Conservation (phyloP, 2,113 vertebrate species). For the Clupea harengus region DNA sequence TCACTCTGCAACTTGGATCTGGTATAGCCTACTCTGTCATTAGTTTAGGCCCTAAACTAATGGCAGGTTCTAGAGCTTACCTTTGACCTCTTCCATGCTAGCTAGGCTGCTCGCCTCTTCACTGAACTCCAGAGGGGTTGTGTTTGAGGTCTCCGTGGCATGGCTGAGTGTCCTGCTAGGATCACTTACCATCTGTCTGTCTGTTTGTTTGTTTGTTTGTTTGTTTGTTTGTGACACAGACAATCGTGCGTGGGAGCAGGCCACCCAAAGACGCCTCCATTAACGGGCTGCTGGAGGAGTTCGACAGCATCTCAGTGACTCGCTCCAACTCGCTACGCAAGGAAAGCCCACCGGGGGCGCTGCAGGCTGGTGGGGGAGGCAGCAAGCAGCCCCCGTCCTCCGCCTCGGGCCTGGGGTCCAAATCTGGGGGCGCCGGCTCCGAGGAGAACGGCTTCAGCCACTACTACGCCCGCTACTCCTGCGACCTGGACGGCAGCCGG, state of each 20-base stretch:
- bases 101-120: too few relatives aligned
- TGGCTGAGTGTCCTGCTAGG: neutral
- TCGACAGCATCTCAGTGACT: conserved; percentile 96
- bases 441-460: conserved; percentile 92
- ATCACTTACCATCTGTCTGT: conserved; percentile 23
- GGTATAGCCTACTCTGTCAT: too few relatives aligned
- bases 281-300: conserved; percentile 95
- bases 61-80: too few relatives aligned
- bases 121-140: too few relatives aligned
- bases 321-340: conserved; percentile 96
- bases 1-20: too few relatives aligned
- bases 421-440: conserved; percentile 32
- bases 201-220: conserved; percentile 33
- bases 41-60: too few relatives aligned
- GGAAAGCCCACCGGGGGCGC: conserved; percentile 88
- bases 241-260: conserved; percentile 93
- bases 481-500: conserved; percentile 82
- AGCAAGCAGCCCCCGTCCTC: conserved; percentile 69
- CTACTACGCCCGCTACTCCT: conserved; percentile 88
- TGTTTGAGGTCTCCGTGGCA: too few relatives aligned
- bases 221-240: conserved; percentile 67
- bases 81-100: too few relatives aligned
- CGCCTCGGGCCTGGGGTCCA: conserved; percentile 34
- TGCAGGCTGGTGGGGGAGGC: conserved; percentile 63
- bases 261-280: conserved; percentile 91